These are phyloP conservation scores for Salticus scenicus DNA, from an alignment of 2,888 invertebrate genomes.

Conservation along the genomic window DNA sequence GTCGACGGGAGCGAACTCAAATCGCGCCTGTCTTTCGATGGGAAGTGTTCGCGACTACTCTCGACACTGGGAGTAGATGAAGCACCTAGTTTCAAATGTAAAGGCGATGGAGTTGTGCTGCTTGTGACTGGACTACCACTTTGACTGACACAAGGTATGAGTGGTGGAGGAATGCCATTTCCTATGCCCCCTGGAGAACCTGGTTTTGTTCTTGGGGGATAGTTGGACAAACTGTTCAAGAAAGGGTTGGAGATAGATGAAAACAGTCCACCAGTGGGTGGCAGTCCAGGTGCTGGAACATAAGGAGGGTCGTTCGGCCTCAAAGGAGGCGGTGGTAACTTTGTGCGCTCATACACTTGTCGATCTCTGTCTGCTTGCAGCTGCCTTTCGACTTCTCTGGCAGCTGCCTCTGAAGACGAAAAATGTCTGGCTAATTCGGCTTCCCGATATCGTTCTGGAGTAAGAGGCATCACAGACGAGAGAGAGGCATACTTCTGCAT, in stretches of 20 bases:
- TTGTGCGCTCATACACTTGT: constrained; percentile 45
- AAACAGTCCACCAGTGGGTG: constrained; percentile 42
- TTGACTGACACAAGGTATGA: constrained; percentile 41
- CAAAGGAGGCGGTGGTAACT: constrained; percentile 43
- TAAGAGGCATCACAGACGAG: constrained; percentile 45
- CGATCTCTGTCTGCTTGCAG: constrained; percentile 57
- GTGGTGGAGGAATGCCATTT: constrained; percentile 52
- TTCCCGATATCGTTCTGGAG: constrained; percentile 56
- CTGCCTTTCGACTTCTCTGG: constrained; percentile 54
- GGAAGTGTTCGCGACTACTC: constrained; percentile 39
- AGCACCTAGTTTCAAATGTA: constrained; percentile 42
- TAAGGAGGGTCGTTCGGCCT: constrained; percentile 55
- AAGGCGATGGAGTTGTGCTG: constrained; percentile 39
- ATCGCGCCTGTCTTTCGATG: constrained; percentile 38
- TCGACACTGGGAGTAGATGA: constrained; percentile 31
- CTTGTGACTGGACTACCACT: constrained; percentile 40
- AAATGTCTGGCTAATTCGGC: constrained; percentile 58
- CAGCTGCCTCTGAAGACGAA: constrained; percentile 43
- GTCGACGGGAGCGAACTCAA: constrained; percentile 26
- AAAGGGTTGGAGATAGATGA: constrained; percentile 45
- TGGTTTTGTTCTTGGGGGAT: constrained; percentile 22
- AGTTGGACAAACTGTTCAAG: constrained; percentile 57
- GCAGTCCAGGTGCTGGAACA: constrained; percentile 34
- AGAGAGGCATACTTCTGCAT: constrained; percentile 68
- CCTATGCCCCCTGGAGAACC: constrained; percentile 33